These are phyloP conservation scores for Lerema accius DNA, from an alignment of 1,140 invertebrate species.

Conservation along the genomic window DNA sequence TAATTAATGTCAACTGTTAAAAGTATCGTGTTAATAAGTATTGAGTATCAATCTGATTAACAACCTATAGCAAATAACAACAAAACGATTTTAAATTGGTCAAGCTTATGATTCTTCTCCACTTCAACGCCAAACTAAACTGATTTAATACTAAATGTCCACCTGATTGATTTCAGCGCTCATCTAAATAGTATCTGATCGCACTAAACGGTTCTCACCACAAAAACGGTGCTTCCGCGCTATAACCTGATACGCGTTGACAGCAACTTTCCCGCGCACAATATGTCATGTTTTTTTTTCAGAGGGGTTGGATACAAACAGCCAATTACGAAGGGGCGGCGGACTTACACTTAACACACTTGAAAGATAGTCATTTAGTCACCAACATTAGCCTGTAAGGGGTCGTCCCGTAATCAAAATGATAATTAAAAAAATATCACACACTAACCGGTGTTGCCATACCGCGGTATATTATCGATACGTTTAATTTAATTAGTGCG, in stretches of 20 bases:
- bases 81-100: no score
- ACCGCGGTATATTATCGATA: constrained; percentile 59
- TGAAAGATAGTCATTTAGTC: constrained; percentile 74
- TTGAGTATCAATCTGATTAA: no score
- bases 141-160: constrained; percentile 25
- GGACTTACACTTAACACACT: constrained; percentile 63
- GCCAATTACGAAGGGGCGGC: constrained; percentile 76
- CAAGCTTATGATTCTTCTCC: no score
- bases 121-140: not conserved
- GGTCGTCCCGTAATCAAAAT: constrained; percentile 53
- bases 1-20: no score
- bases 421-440: constrained; percentile 45
- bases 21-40: no score
- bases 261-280: constrained; percentile 77
- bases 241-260: constrained; percentile 72
- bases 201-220: constrained; percentile 69
- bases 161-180: constrained; percentile 49
- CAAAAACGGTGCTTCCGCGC: constrained; percentile 70
- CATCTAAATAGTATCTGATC: constrained; percentile 68
- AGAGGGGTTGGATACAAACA: constrained; percentile 80
- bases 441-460: constrained; percentile 53
- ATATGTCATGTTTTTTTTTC: constrained; percentile 79
- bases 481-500: constrained; percentile 78
- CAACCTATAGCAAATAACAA: no score
- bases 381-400: constrained; percentile 64